Conservation (phyloP, 2,113 vertebrate species). For the Prietella phreatophila region DNA sequence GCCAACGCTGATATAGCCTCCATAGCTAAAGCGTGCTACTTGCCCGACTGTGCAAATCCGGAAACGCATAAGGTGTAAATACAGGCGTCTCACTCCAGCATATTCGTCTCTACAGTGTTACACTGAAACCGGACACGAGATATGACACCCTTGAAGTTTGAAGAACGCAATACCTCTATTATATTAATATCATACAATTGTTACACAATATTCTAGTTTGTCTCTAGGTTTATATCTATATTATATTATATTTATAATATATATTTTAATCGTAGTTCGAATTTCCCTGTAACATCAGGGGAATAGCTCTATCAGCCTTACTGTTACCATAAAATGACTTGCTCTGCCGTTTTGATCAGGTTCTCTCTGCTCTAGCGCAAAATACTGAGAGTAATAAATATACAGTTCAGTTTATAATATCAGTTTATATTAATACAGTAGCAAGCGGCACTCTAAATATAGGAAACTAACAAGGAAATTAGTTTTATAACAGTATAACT, state of each 20-base stretch:
- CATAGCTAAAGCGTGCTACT: conserved; percentile 53
- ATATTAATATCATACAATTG: neutral
- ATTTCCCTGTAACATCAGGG: conserved; percentile 10
- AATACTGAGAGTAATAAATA: neutral
- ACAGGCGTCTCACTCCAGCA: conserved; percentile 32
- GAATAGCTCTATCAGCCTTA: conserved; percentile 16
- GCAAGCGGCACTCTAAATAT: neutral
- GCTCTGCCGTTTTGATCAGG: conserved; percentile 30
- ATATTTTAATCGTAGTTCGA: neutral
- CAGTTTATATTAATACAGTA: neutral
- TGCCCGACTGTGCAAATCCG: conserved; percentile 49
- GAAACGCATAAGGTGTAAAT: conserved; percentile 58
- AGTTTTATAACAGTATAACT: neutral
- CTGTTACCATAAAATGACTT: conserved; percentile 29
- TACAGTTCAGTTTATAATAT: neutral
- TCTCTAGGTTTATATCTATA: neutral
- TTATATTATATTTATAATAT: too few relatives aligned
- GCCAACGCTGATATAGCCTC: conserved; percentile 52
- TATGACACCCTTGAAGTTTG: conserved; percentile 8
- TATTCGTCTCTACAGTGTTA: conserved; percentile 46
- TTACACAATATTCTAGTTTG: conserved; percentile 8
- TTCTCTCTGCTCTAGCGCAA: neutral
- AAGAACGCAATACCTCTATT: neutral
- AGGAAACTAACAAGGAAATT: neutral
- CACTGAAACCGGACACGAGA: conserved; percentile 41